Conservation (phyloP, 2,888 invertebrate genomes). For the Calameuta pallipes region DNA sequence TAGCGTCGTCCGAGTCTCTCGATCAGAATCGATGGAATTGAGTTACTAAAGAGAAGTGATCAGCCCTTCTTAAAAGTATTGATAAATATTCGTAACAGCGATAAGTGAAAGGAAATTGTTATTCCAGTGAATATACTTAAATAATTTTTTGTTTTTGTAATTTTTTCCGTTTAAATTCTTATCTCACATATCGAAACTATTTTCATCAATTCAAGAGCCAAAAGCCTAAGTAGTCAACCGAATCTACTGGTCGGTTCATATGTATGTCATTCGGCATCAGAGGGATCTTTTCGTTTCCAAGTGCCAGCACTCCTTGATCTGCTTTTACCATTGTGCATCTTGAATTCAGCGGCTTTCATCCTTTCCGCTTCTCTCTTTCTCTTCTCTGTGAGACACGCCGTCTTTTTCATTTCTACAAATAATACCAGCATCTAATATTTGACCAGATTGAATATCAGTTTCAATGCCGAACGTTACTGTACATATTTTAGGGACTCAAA, state of each 20-base stretch:
- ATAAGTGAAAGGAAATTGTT: too few species aligned
- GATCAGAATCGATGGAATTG: too few species aligned
- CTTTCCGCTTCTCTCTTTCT: not conserved
- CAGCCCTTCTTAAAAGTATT: too few species aligned
- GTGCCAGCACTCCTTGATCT: not conserved
- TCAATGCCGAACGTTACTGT: not conserved
- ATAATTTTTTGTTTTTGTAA: conserved; percentile 16
- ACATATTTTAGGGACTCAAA: not conserved
- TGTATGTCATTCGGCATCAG: conserved; percentile 66
- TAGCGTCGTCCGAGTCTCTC: too few species aligned
- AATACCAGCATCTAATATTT: not conserved
- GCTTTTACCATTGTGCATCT: not conserved
- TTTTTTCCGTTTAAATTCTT: conserved; percentile 29
- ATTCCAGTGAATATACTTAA: too few species aligned
- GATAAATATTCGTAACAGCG: too few species aligned
- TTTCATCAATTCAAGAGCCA: conserved; percentile 64
- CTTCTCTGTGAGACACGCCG: not conserved
- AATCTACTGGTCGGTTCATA: conserved; percentile 66
- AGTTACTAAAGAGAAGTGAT: too few species aligned
- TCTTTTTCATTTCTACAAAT: not conserved
- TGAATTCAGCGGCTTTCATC: not conserved
- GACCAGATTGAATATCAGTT: not conserved
- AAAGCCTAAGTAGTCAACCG: conserved; percentile 67
- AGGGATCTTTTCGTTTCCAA: conserved; percentile 39
- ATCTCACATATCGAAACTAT: conserved; percentile 14